Conservation (phyloP, 2,888 invertebrate species). For the Sinhomidia bicolor region DNA sequence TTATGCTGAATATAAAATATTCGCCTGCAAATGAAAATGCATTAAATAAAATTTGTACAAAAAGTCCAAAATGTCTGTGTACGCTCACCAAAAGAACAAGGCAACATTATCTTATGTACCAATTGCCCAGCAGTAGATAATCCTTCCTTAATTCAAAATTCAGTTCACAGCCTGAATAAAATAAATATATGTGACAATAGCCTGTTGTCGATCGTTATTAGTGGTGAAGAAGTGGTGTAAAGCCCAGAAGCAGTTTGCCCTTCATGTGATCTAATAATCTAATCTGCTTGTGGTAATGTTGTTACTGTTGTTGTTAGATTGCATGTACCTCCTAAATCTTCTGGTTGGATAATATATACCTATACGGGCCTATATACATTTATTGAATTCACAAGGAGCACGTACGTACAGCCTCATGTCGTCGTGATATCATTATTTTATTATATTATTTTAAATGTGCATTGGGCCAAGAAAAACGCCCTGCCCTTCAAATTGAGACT, state of each 20-base stretch:
- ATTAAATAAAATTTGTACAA: too few species aligned
- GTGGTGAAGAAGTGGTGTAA: constrained; percentile 56
- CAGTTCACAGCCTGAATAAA: not conserved
- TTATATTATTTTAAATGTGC: constrained; percentile 52
- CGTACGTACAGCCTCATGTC: constrained; percentile 22
- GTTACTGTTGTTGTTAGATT: constrained; percentile 13
- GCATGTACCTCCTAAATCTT: constrained; percentile 47
- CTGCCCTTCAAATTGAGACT: constrained; percentile 66
- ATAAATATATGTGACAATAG: constrained; percentile 72
- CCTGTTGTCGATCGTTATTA: constrained; percentile 59
- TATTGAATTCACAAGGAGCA: constrained; percentile 19
- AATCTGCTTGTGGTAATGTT: constrained; percentile 57
- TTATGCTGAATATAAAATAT: not conserved
- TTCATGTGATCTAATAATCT: constrained; percentile 72
- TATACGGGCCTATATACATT: too few species aligned
- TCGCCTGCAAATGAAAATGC: too few species aligned
- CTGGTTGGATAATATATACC: not conserved
- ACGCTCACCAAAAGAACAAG: too few species aligned
- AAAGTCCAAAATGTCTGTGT: too few species aligned
- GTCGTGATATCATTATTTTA: constrained; percentile 49
- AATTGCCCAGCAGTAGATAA: too few species aligned
- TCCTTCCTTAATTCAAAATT: not conserved
- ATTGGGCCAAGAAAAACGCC: constrained; percentile 59
- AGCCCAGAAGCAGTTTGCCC: constrained; percentile 74
- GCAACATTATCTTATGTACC: too few species aligned